A percentile compares a stretch with the other conserved stretches of the same genome.
Evolutionary conservation across 2,113 vertebrate species (phyloP).

Genomic region (Melanotaenia duboulayi): DNA sequence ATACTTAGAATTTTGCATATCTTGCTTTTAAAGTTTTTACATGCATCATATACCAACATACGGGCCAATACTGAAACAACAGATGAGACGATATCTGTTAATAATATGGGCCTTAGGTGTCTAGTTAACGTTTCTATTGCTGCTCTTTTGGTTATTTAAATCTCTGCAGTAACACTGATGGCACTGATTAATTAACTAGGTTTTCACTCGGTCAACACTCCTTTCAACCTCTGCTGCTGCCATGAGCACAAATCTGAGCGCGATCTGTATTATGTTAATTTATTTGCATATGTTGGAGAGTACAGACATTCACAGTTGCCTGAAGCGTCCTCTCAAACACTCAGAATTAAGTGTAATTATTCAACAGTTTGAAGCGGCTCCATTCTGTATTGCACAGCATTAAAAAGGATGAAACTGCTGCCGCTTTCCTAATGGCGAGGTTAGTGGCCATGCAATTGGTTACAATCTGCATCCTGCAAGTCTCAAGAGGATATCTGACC

Average conservation of each 20-base stretch:
- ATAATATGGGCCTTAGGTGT: background rate
- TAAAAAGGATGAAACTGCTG: conserved; percentile 55
- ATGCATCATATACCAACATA: too few relatives aligned
- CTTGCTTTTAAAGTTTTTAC: too few relatives aligned
- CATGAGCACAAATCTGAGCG: conserved; percentile 29
- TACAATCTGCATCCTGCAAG: conserved; percentile 50
- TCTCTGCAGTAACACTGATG: conserved; percentile 16
- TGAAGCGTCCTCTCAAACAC: conserved; percentile 40
- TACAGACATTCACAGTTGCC: conserved; percentile 51
- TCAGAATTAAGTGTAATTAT: conserved; percentile 65
- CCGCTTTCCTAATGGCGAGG: conserved; percentile 48
- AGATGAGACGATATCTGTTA: background rate
- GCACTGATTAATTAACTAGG: conserved; percentile 37
- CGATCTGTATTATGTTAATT: conserved; percentile 55
- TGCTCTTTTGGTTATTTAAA: conserved; percentile 34
- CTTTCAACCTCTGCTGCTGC: conserved; percentile 37
- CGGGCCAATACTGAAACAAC: background rate
- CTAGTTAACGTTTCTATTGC: background rate
- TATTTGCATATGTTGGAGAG: conserved; percentile 75
- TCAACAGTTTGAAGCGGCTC: conserved; percentile 33
- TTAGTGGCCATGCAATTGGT: conserved; percentile 49
- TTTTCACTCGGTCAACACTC: conserved; percentile 48
- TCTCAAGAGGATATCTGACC: conserved; percentile 51
- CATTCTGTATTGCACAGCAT: conserved; percentile 28
- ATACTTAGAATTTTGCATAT: too few relatives aligned